Evolutionary conservation across 1,140 invertebrate species (phyloP).

Genomic region (Caenorhabditis inopinata): DNA sequence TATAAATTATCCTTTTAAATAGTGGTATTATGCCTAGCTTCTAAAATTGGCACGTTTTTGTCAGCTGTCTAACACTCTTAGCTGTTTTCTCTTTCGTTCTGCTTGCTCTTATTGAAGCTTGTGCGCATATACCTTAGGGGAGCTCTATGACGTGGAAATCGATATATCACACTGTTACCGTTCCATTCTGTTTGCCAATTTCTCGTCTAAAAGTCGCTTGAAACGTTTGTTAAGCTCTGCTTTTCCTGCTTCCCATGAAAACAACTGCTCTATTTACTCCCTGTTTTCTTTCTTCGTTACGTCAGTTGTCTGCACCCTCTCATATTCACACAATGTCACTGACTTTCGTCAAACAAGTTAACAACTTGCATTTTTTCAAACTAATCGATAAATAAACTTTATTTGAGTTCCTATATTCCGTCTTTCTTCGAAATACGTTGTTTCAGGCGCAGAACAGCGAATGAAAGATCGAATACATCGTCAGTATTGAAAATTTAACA

Average conservation of each 20-base stretch:
- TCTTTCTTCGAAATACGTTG: neutral
- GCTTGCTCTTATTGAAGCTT: neutral
- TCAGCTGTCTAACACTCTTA: neutral
- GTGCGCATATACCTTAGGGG: neutral
- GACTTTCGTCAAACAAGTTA: slow-evolving; percentile 12
- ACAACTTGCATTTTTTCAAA: slow-evolving; percentile 14
- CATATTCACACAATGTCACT: neutral
- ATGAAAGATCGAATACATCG: slow-evolving; percentile 32
- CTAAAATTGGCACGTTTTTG: neutral
- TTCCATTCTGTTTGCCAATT: neutral
- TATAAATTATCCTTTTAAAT: neutral
- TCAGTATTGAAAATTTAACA: neutral
- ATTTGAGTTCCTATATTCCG: neutral
- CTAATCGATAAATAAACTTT: neutral
- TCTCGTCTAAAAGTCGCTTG: neutral
- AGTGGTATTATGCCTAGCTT: neutral
- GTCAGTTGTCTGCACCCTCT: slow-evolving; percentile 3
- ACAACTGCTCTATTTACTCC: neutral
- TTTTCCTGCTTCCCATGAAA: neutral
- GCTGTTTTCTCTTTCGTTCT: neutral
- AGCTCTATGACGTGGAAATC: slow-evolving; percentile 8
- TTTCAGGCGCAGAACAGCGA: neutral
- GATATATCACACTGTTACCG: slow-evolving; percentile 1
- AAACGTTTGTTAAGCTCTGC: neutral
- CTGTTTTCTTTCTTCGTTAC: neutral